Evolutionary conservation across 2,113 vertebrate species (phyloP).

Genomic region (Mellivora capensis): DNA sequence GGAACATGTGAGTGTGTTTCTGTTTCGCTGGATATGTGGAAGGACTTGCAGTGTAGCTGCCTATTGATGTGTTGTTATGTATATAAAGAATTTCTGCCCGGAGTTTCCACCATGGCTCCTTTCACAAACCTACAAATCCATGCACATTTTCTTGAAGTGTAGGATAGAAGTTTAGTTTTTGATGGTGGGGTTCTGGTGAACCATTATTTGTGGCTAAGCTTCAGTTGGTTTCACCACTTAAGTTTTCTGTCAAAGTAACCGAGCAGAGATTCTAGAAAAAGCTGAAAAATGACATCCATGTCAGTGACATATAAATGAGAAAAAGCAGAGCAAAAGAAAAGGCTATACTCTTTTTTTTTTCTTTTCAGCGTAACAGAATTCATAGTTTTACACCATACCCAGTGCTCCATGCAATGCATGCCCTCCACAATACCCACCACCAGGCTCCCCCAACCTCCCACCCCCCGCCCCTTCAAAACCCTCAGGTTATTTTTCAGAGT

Average conservation of each 20-base stretch:
- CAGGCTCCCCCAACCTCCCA: no score
- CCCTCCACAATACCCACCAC: no score
- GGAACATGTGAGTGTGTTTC: background rate
- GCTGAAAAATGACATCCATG: background rate
- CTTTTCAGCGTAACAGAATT: no score
- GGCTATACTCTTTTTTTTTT: no score
- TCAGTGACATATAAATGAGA: conserved; percentile 18
- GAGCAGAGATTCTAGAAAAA: background rate
- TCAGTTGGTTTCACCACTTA: conserved; percentile 38
- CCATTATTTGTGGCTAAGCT: conserved; percentile 35
- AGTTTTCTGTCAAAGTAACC: conserved; percentile 10
- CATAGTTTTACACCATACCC: no score
- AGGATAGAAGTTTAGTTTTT: conserved; percentile 9
- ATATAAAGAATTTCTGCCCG: conserved; percentile 39
- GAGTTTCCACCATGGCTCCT: background rate
- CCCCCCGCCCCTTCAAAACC: no score
- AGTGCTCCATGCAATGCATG: no score
- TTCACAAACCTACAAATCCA: conserved; percentile 25
- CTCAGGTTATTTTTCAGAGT: no score
- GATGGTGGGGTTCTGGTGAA: background rate
- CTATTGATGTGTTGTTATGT: background rate
- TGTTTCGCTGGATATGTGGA: background rate
- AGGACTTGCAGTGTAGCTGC: background rate
- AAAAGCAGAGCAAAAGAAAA: conserved; percentile 14
- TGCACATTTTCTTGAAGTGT: background rate